A percentile compares a stretch with the other conserved stretches of the same genome.
Evolutionary conservation across 2,888 invertebrate genomes (phyloP).

Genomic region (Tetranychus truncatus): DNA sequence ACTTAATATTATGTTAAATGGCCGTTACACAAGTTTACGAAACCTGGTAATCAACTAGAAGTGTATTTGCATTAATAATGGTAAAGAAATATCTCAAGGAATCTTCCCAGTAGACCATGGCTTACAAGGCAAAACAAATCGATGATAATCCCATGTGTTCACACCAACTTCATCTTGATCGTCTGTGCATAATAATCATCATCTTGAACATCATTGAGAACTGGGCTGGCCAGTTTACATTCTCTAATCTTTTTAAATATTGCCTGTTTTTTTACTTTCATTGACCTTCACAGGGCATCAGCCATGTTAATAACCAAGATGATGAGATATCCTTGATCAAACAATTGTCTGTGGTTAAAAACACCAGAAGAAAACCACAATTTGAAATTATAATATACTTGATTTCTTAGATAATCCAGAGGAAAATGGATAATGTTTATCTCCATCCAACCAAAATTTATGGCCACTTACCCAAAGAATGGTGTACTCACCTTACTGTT

Average conservation of each 20-base stretch:
- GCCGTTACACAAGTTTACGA: background rate
- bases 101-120: background rate
- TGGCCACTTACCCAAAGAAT: too few relatives aligned
- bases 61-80: background rate
- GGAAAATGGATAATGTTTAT: background rate
- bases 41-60: background rate
- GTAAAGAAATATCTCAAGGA: background rate
- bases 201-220: background rate
- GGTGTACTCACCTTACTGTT: too few relatives aligned
- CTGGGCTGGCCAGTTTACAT: background rate
- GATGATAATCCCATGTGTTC: background rate
- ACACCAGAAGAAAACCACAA: too few relatives aligned
- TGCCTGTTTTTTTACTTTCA: background rate
- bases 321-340: background rate
- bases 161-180: background rate
- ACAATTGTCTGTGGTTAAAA: background rate
- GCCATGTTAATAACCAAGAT: background rate
- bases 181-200: background rate
- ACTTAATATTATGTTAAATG: background rate
- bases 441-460: background rate
- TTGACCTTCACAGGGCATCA: conserved; percentile 1
- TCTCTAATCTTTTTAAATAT: background rate
- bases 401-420: background rate
- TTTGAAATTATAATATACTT: too few relatives aligned
- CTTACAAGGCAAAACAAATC: background rate